Evolutionary conservation across 2,113 vertebrate species (phyloP).

Genomic region (Chaenogobius annularis): DNA sequence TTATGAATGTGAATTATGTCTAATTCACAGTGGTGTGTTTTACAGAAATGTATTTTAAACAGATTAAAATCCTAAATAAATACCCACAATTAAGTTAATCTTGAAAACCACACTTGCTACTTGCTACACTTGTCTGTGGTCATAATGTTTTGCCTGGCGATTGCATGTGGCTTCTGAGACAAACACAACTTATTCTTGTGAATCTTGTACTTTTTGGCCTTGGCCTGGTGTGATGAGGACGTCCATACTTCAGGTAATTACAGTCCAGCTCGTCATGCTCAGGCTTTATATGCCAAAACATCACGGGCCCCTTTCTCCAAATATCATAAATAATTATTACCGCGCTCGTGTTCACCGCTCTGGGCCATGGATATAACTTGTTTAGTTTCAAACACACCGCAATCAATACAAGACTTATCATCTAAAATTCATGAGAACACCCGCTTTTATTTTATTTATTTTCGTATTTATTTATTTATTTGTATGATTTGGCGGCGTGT

Average conservation of each 20-base stretch:
- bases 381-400: conserved; percentile 78
- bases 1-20: no score
- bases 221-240: conserved; percentile 42
- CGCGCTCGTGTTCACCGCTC: conserved; percentile 68
- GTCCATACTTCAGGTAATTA: conserved; percentile 60
- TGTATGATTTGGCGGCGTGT: conserved; percentile 47
- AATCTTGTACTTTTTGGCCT: conserved; percentile 18
- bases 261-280: conserved; percentile 42
- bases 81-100: no score
- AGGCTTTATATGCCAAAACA: conserved; percentile 67
- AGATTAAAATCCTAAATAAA: no score
- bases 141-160: background rate
- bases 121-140: background rate
- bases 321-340: conserved; percentile 80
- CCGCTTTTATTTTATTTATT: conserved; percentile 72
- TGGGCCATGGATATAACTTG: conserved; percentile 78
- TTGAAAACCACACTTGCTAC: no score
- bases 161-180: background rate
- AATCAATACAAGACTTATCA: conserved; percentile 77
- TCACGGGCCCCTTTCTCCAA: conserved; percentile 65
- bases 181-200: conserved; percentile 28
- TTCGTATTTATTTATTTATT: conserved; percentile 55
- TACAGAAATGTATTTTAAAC: no score
- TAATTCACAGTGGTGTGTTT: no score
- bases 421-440: conserved; percentile 80